These are phyloP conservation scores for Clarias pachynema DNA, from an alignment of 2,797 vertebrate genomes.

Conservation along the genomic window DNA sequence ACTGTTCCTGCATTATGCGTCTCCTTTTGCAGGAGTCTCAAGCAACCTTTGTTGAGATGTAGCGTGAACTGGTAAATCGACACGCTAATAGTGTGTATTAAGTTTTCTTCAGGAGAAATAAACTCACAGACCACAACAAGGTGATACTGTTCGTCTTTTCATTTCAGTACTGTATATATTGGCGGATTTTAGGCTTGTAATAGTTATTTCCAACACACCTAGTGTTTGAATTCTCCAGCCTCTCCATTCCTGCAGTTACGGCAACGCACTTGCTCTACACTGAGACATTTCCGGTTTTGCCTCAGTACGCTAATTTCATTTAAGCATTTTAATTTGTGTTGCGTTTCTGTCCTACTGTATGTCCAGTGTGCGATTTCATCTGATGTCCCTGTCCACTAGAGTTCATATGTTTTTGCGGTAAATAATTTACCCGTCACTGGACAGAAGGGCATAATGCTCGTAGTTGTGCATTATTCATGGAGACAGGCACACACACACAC, in stretches of 20 bases:
- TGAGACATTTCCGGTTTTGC: background rate
- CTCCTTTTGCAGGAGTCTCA: no score
- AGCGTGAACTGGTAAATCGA: no score
- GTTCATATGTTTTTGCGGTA: conserved; percentile 10
- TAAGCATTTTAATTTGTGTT: no score
- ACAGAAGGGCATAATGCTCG: conserved; percentile 29
- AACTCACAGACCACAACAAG: no score
- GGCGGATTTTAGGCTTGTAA: background rate
- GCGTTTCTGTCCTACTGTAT: background rate
- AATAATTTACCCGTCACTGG: conserved; percentile 40
- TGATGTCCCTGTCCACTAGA: background rate
- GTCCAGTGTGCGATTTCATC: background rate
- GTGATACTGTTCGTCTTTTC: no score
- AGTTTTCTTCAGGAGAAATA: no score
- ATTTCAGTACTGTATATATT: no score
- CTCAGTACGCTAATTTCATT: background rate
- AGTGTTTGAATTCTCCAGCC: background rate
- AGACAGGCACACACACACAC: background rate
- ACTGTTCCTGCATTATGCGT: no score
- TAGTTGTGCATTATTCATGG: conserved; percentile 33
- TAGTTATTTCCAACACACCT: background rate
- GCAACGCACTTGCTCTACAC: background rate
- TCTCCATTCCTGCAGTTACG: background rate
- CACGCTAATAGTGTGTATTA: no score
- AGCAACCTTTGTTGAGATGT: no score